These are phyloP conservation scores for Charina bottae DNA, from an alignment of 2,113 vertebrate genomes.

Conservation along the genomic window DNA sequence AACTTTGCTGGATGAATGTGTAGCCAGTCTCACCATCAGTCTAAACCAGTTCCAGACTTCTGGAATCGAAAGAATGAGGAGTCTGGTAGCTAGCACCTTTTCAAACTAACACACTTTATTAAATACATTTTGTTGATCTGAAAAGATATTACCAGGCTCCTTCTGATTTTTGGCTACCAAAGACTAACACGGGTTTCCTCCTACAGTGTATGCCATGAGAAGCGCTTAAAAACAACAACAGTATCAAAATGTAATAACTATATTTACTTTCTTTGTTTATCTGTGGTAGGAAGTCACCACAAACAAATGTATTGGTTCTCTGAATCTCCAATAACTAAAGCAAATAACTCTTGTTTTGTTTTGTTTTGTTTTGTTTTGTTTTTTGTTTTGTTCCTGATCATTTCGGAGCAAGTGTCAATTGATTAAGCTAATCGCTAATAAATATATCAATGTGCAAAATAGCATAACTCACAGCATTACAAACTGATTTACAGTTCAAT, in stretches of 20 bases:
- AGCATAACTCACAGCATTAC: neutral
- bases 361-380: neutral
- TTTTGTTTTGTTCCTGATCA: neutral
- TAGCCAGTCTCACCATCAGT: neutral
- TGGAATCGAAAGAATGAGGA: neutral
- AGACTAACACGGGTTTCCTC: neutral
- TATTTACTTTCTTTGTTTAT: neutral
- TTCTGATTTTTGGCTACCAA: neutral
- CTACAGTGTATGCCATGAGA: neutral
- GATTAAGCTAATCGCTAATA: constrained; percentile 2
- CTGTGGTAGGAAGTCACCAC: neutral
- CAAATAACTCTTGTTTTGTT: neutral
- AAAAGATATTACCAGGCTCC: neutral
- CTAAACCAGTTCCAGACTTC: neutral
- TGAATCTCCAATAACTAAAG: neutral
- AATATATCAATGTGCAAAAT: constrained; percentile 26
- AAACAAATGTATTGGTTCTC: neutral
- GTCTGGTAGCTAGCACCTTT: neutral
- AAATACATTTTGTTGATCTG: neutral
- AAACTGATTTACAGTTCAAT: constrained; percentile 11
- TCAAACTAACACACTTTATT: neutral
- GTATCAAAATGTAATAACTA: neutral
- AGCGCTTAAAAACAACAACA: neutral
- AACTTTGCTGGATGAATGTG: neutral
- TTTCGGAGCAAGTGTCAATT: neutral